Base-by-base conservation (phyloP, 2,113 vertebrate genomes). In the Forbesichthys papilliferus region DNA sequence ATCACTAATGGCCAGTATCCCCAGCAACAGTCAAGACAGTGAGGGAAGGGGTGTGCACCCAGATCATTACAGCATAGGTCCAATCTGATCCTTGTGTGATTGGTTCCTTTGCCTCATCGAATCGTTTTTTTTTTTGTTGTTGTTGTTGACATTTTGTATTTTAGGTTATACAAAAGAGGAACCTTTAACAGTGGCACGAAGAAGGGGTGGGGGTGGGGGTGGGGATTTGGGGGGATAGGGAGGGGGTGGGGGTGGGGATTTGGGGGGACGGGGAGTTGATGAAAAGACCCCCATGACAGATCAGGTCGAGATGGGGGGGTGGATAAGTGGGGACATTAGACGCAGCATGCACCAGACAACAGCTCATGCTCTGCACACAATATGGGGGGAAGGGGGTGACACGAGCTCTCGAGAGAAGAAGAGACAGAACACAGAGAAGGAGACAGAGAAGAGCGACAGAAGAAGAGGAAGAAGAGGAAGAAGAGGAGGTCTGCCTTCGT, bases 271-370 rank as follows among this genome's bases (percentile, higher is more conserved):
- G 88, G 90, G 84, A 91, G 91, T 88, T 90, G 88, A 92, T 92
- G 91, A 89, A 88, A 88, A 93, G 87, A 89, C 83, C 80, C 27
- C 87, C 82, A 87, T 90, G 88, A 84, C 69, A 79, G 80, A 84
- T 90, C 91, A 91, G 92, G 89, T 91, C 89, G 88, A 89, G 82
- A 88, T 92, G 92, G 92, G 69, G 46, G 82, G 76, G 82, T 78
- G 66, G 74, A 75, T 79, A 89, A 81, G 88, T 27, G 87, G 81
- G 84, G 84, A 91, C 86, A 94, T 92, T 27, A 69, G 86, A 95
- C 93, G 94, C 87, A 75, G 90, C 95, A 97, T 97, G 95, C 95
- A 86, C 92, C 92, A 93, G 91, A 93, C 89, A 92, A 92, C 91
- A 91, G 87, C 86, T 92, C 95, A 95, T 96, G 95, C 95, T 90